phyloP scores from a whole-genome alignment of 2,797 vertebrate genomes.

The Oophaga sylvatica region DNA sequence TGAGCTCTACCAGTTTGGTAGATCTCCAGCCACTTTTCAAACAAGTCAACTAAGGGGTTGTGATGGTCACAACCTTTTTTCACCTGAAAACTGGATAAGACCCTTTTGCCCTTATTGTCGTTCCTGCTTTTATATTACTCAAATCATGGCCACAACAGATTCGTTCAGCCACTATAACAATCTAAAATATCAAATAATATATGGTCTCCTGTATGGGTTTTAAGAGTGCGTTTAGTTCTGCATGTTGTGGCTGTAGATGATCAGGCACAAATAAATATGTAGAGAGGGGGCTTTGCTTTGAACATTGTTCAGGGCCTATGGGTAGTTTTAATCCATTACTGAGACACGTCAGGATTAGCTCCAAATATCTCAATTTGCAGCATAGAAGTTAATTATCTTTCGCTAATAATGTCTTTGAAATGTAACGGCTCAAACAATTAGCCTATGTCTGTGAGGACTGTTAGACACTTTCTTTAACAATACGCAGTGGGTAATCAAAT shows the following conservation, averaged over 20 bases:
- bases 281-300: slow-evolving; percentile 11
- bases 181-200: neutral
- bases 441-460: slow-evolving; percentile 30
- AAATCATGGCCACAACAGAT: no score
- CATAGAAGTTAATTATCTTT: slow-evolving; percentile 48
- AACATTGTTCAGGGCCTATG: slow-evolving; percentile 10
- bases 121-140: no score
- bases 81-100: no score
- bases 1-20: no score
- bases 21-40: no score
- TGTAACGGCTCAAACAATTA: slow-evolving; percentile 46
- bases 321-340: slow-evolving; percentile 35
- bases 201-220: neutral
- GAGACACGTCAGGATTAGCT: slow-evolving; percentile 33
- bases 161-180: neutral
- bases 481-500: slow-evolving; percentile 43
- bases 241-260: neutral
- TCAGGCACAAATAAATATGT: neutral
- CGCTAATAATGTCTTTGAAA: slow-evolving; percentile 46
- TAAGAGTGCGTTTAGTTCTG: neutral
- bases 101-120: no score
- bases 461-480: slow-evolving; percentile 19
- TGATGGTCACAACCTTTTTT: no score
- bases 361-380: slow-evolving; percentile 42
- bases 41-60: no score